Evolutionary conservation across 1,140 invertebrate species (phyloP).

Genomic region (Cotesia vestalis): DNA sequence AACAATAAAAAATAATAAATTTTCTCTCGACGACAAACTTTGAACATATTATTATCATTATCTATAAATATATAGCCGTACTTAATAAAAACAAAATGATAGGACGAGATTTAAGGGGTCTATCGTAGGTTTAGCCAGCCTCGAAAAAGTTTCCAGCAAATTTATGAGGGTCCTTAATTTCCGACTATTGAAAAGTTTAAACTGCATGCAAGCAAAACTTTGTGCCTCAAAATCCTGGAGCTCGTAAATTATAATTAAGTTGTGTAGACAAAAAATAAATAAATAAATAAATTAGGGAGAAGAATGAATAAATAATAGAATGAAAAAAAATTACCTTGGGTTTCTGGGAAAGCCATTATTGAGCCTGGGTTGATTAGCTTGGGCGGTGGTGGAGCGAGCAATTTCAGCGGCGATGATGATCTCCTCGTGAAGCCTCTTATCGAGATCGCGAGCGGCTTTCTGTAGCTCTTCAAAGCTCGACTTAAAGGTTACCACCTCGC

Average conservation of each 20-base stretch:
- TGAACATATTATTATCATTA: no score
- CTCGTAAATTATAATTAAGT: no score
- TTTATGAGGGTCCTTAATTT: conserved; percentile 26
- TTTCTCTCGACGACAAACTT: no score
- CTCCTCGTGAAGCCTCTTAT: conserved; percentile 54
- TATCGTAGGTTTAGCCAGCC: conserved; percentile 1
- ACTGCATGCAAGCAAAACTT: neutral
- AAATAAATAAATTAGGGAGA: neutral
- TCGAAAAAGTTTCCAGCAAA: conserved; percentile 24
- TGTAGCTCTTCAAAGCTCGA: conserved; percentile 50
- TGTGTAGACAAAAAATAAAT: neutral
- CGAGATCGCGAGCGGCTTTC: conserved; percentile 54
- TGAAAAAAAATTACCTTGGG: conserved; percentile 22
- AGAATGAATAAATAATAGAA: neutral
- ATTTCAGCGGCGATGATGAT: conserved; percentile 42
- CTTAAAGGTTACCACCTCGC: conserved; percentile 30
- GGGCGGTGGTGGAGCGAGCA: neutral
- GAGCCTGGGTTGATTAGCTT: conserved; percentile 6
- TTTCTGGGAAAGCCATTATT: conserved; percentile 2
- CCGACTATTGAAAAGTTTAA: conserved; percentile 20
- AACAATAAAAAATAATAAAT: no score
- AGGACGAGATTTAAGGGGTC: no score
- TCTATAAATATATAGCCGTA: no score
- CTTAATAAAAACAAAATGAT: no score
- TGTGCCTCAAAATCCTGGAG: neutral